phyloP scores from a whole-genome alignment of 2,113 vertebrate species.

The Oryctolagus cuniculus region DNA sequence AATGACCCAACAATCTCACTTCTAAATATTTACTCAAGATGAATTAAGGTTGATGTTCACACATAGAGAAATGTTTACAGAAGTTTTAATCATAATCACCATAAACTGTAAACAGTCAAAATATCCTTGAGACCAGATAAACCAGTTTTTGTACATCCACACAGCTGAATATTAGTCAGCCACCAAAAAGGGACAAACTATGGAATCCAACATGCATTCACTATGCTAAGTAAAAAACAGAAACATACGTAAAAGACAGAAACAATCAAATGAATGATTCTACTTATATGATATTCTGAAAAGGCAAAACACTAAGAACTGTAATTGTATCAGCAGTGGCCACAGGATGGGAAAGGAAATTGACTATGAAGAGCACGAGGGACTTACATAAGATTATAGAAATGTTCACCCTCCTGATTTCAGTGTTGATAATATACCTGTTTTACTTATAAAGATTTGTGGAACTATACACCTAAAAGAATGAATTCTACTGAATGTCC shows the following conservation, averaged over 20 bases:
- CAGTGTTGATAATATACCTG: neutral
- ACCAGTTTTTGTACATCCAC: neutral
- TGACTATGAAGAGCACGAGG: neutral
- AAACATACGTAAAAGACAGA: neutral
- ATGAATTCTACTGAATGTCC: neutral
- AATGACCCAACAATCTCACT: neutral
- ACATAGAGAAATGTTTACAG: neutral
- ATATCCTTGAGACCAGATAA: neutral
- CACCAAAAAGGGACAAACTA: conserved; percentile 8
- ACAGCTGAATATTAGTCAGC: neutral
- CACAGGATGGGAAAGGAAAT: too few species aligned
- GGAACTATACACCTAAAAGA: neutral
- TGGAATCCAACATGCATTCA: neutral
- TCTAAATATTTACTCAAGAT: neutral
- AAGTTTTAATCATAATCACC: neutral
- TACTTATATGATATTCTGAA: conserved; percentile 6
- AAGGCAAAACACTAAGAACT: conserved; percentile 4
- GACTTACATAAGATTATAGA: neutral
- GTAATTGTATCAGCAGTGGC: neutral
- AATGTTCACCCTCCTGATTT: neutral
- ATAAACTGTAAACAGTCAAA: neutral
- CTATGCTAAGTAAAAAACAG: neutral
- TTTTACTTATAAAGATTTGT: conserved; percentile 35
- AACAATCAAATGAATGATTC: neutral
- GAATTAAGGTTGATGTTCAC: conserved; percentile 22